Percentiles rank a stretch among this genome's conserved stretches.
Conservation (phyloP, 2,797 vertebrate genomes). For the Prionace glauca region DNA sequence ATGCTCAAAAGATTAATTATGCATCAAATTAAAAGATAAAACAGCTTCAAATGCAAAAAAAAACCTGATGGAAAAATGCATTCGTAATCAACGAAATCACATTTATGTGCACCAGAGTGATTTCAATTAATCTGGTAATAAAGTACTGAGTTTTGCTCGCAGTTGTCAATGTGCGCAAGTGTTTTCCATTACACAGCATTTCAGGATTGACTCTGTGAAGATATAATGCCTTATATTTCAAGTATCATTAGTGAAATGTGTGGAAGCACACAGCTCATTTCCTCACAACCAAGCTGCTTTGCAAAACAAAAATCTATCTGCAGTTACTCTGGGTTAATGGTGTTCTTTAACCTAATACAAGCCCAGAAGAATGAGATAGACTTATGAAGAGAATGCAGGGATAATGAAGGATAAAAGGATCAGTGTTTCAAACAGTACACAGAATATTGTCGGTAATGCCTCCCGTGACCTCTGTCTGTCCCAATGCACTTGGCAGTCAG, state of each 20-base stretch:
- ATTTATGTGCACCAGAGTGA: background rate
- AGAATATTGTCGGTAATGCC: background rate
- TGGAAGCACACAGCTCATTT: background rate
- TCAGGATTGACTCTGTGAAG: background rate
- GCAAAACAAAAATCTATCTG: background rate
- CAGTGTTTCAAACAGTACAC: background rate
- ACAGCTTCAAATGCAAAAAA: slow-evolving; percentile 11
- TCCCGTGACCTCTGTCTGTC: background rate
- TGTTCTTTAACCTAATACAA: background rate
- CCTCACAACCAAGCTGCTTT: background rate
- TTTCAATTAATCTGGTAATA: slow-evolving; percentile 30
- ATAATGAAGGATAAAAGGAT: background rate
- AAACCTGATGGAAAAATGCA: background rate
- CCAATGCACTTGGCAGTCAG: background rate
- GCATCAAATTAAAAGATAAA: slow-evolving; percentile 36
- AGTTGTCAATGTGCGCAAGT: background rate
- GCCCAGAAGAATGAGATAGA: background rate
- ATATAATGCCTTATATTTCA: background rate
- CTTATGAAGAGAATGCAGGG: background rate
- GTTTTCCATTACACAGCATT: slow-evolving; percentile 13
- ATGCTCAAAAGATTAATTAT: slow-evolving; percentile 26
- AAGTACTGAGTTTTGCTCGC: background rate
- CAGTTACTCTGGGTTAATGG: background rate
- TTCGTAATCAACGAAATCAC: slow-evolving; percentile 28
- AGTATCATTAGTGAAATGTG: slow-evolving; percentile 11